Conservation (phyloP, 2,113 vertebrate genomes). For the Acanthisitta chloris region DNA sequence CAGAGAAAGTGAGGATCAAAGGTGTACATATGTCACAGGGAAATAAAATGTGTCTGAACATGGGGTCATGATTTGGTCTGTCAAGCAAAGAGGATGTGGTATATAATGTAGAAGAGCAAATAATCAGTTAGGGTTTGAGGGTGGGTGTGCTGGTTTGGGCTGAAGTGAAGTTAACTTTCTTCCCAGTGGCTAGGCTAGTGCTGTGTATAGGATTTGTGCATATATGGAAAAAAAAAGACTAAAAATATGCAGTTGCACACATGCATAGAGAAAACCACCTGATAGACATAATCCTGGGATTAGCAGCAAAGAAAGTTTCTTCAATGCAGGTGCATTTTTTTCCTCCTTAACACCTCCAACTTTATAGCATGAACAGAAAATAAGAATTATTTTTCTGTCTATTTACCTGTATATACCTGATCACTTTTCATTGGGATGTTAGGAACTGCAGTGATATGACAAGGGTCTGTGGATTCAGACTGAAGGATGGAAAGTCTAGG, state of each 20-base stretch:
- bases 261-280: neutral
- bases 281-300: neutral
- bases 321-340: neutral
- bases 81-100: neutral
- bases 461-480: too few species aligned
- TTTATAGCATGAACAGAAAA: neutral
- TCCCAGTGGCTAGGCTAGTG: too few species aligned
- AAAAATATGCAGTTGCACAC: neutral
- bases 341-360: neutral
- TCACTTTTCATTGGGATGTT: neutral
- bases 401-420: neutral
- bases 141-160: too few species aligned
- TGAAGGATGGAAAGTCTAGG: too few species aligned
- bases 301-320: neutral
- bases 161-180: too few species aligned
- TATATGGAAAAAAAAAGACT: neutral
- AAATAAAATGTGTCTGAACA: neutral
- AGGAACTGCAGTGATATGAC: too few species aligned
- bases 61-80: neutral
- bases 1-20: neutral
- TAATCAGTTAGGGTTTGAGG: neutral
- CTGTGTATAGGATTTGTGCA: too few species aligned
- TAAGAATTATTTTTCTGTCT: neutral
- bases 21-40: fast-evolving
- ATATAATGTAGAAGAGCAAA: neutral